Base-by-base conservation (phyloP, 2,888 invertebrate genomes). In the Chrysina gloriosa region DNA sequence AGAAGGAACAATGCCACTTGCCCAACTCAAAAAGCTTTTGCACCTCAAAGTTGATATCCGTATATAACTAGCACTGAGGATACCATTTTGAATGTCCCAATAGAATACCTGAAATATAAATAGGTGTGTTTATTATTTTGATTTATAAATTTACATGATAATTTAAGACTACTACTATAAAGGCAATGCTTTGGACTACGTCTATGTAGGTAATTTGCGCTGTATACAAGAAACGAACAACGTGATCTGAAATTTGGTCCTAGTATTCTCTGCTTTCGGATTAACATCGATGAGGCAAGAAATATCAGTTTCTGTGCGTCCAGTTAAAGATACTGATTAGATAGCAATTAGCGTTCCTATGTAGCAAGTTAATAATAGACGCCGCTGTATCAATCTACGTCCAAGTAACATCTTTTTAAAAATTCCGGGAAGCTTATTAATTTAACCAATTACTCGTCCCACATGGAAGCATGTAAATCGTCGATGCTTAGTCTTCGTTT, bases 401-500 rank as follows among this genome's bases (percentile, higher is more conserved):
- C 31, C 52, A 9, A 9, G 9, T 52, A 52, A 52, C 31, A 52
- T 19, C 52, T 52, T 52, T 52, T 31, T 19, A 19, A 21, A 45
- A 31, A 45, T 21, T 19, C 21, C 19, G 16, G 52, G 14, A 29
- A 31, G 34, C 52, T 29, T 25, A 58, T 39, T 58, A 58, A 58
- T 58, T 23, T 39, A 58, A 14, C 23, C 58, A 36, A 58, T 56
- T 36, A 56, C 11, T 39, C 36, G 11, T 23, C 39, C 14, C 5
- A 25, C 23, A 39, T 39, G 25, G 39, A 39, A 58, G 39, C 39
- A 36, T 58, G 58, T 39, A 58, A 39, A 39, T 39, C 39, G 39
- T 25, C 39, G 5, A 36, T 31, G 31, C 39, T 25, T 21, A 11
- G 58, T 58, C 25, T 58, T 58, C 58, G 39, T 58, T 39, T 58